Evolutionary conservation across 2,113 vertebrate genomes (phyloP).

Genomic region (Lophochroa leadbeateri): DNA sequence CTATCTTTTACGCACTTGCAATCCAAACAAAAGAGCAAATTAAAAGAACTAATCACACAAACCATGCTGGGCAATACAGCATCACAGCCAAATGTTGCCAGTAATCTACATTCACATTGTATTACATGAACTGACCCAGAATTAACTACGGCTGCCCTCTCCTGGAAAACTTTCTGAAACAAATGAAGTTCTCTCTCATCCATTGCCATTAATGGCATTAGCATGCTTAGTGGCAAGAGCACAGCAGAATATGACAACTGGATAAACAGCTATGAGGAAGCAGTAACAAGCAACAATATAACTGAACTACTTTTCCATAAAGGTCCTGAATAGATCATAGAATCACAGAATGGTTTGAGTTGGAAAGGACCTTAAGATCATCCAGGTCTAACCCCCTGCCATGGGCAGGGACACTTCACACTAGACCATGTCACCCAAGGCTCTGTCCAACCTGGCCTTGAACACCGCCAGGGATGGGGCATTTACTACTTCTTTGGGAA

Average conservation of each 20-base stretch:
- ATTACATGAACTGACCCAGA: slow-evolving; percentile 22
- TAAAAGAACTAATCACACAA: slow-evolving; percentile 34
- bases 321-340: neutral
- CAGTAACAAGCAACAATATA: neutral
- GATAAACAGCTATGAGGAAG: neutral
- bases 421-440: neutral
- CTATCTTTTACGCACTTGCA: neutral
- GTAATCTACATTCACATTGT: slow-evolving; percentile 20
- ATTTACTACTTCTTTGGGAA: neutral
- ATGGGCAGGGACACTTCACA: neutral
- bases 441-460: neutral
- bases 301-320: neutral
- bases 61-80: neutral
- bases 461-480: neutral
- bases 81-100: neutral
- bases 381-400: neutral
- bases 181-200: slow-evolving; percentile 27
- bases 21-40: slow-evolving; percentile 44
- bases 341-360: neutral
- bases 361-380: neutral
- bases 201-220: slow-evolving; percentile 23
- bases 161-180: slow-evolving; percentile 39
- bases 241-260: neutral
- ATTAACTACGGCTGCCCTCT: slow-evolving; percentile 60
- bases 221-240: neutral